Conservation (phyloP, 2,888 invertebrate species). For the Eupithecia vulgata region DNA sequence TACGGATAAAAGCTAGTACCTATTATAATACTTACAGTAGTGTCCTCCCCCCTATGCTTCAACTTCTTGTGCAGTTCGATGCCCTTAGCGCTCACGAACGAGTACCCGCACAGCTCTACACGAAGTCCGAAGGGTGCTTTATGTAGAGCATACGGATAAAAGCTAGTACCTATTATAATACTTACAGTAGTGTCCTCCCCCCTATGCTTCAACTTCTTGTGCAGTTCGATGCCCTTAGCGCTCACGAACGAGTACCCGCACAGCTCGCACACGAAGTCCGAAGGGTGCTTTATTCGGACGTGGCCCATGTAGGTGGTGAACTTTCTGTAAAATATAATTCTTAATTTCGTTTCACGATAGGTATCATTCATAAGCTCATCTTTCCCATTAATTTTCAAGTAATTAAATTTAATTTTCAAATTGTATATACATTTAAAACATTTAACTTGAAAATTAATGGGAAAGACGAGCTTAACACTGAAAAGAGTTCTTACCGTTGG, state of each 20-base stretch:
- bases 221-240: constrained; percentile 73
- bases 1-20: too few relatives aligned
- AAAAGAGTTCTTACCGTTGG: too few relatives aligned
- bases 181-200: constrained; percentile 58
- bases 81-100: constrained; percentile 75
- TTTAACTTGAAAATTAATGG: too few relatives aligned
- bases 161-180: constrained; percentile 8
- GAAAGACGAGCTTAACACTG: too few relatives aligned
- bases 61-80: constrained; percentile 75
- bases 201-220: constrained; percentile 74
- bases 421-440: too few relatives aligned
- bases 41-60: constrained; percentile 64
- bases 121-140: constrained; percentile 75
- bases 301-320: constrained; percentile 78
- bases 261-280: constrained; percentile 73
- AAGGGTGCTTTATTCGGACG: constrained; percentile 74
- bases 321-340: constrained; percentile 35
- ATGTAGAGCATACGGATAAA: constrained; percentile 60
- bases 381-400: too few relatives aligned
- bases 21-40: constrained; percentile 54
- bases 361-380: too few relatives aligned
- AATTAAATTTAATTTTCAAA: too few relatives aligned
- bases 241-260: constrained; percentile 77
- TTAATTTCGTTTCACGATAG: too few relatives aligned
- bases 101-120: constrained; percentile 75